These are phyloP conservation scores for Thecocarcelia acutangulata DNA, from an alignment of 2,888 invertebrate species.

Conservation along the genomic window DNA sequence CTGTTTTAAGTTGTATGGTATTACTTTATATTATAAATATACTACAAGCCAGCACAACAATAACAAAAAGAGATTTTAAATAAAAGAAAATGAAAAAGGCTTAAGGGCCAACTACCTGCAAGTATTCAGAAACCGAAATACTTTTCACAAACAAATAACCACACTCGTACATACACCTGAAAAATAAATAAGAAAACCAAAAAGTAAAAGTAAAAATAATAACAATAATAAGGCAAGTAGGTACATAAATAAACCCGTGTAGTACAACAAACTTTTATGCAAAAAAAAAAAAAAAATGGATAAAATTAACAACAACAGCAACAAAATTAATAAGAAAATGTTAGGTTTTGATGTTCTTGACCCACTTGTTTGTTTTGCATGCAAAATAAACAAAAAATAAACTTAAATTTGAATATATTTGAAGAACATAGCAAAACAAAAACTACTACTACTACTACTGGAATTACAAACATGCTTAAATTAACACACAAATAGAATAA, in stretches of 20 bases:
- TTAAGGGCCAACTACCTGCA: slow-evolving; percentile 32
- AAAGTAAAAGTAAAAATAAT: slow-evolving; percentile 8
- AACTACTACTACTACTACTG: background rate
- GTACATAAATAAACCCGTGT: background rate
- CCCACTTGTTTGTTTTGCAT: slow-evolving; percentile 53
- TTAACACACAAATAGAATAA: background rate
- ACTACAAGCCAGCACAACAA: background rate
- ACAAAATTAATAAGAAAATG: slow-evolving; percentile 61
- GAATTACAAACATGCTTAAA: no score
- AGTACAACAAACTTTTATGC: no score
- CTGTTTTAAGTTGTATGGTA: slow-evolving; percentile 1
- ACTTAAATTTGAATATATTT: slow-evolving; percentile 48
- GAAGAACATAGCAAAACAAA: background rate
- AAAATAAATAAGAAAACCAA: background rate
- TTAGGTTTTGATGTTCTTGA: slow-evolving; percentile 69
- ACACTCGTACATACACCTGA: background rate
- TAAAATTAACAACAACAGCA: slow-evolving; percentile 6
- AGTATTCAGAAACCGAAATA: background rate
- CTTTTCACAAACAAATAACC: background rate
- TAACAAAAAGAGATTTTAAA: background rate
- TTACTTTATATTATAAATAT: slow-evolving; percentile 6
- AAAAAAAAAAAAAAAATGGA: no score
- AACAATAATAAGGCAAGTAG: slow-evolving; percentile 10
- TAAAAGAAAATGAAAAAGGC: slow-evolving; percentile 26
- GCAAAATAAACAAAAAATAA: slow-evolving; percentile 5